Base-by-base conservation (phyloP, 2,888 invertebrate genomes). In the Phoronis australis region DNA sequence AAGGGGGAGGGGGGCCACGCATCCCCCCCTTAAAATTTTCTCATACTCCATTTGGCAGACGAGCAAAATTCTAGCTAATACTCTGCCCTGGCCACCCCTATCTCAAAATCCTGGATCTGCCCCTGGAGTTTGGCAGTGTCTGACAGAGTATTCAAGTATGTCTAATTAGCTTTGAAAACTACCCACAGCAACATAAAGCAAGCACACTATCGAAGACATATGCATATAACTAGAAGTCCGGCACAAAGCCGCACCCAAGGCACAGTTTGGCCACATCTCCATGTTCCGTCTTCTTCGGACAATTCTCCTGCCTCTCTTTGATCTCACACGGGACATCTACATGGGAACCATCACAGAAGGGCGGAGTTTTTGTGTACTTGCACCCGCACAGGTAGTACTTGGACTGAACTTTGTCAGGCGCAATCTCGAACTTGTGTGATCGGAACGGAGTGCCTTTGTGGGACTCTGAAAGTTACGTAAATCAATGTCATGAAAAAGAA, bases 271-370 rank as follows among this genome's bases (percentile, higher is more conserved):
- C 51, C 4, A 56, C 52, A 23, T 50, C 35, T 2, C 47, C 44
- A 38, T 62, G 61, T 20, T 40, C 35, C 1, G 51, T 41, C 45
- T 51, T 60, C 44, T 25, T 22, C 26, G 24, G 37, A 41, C 71
- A 71, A 3, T 42, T 52, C 26, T 59, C 48, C 46, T 64, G 54
- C 44, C 62, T 48, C 12, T 59, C 55, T 6, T 57, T 41, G 3
- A 70, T 62, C 20, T 60, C 56, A 44, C 42, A 45, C n/a, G 69
- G 67, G 27, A 70, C 59, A 46, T 62, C 54, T 9, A 61, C 61
- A 53, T 71, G 71, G 4, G 62, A 62, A 6, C 61, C 71, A 45
- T 71, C 71, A 59, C 71, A 71, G 40, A 51, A 59, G 35, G 71
- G 71, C 1, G 69, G 67, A 41, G 58, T 51, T 45, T 56, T 62